Conservation (phyloP, 2,113 vertebrate genomes). For the Crocuta crocuta region DNA sequence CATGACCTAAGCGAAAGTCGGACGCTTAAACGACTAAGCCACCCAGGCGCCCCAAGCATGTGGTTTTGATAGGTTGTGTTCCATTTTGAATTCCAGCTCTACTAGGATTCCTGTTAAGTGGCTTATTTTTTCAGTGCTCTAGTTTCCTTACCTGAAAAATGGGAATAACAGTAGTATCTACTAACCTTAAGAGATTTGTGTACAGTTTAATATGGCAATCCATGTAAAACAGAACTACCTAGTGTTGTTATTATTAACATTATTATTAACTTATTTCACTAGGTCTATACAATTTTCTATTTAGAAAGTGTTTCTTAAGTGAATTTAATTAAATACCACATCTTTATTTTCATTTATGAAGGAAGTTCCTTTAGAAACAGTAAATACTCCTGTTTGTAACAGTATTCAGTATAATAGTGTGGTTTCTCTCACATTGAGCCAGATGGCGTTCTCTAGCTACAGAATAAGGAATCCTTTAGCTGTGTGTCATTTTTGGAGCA, state of each 20-base stretch:
- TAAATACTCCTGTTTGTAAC: background rate
- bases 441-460: conserved; percentile 66
- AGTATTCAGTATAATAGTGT: background rate
- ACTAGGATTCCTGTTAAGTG: background rate
- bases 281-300: background rate
- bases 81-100: background rate
- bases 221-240: background rate
- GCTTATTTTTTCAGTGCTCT: background rate
- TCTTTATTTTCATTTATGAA: conserved; percentile 12
- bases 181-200: background rate
- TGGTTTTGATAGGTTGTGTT: background rate
- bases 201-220: background rate
- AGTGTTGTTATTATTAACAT: background rate
- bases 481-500: conserved; percentile 33
- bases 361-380: background rate
- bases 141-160: background rate
- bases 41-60: background rate
- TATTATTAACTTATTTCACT: background rate
- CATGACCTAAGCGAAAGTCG: too few relatives aligned
- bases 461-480: conserved; percentile 27
- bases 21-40: too few relatives aligned
- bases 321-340: background rate
- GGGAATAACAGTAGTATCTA: background rate
- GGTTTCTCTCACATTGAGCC: conserved; percentile 62
- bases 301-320: conserved; percentile 29